These are phyloP conservation scores for Muraenolepis orangiensis DNA, from an alignment of 2,797 vertebrate species.

Conservation along the genomic window DNA sequence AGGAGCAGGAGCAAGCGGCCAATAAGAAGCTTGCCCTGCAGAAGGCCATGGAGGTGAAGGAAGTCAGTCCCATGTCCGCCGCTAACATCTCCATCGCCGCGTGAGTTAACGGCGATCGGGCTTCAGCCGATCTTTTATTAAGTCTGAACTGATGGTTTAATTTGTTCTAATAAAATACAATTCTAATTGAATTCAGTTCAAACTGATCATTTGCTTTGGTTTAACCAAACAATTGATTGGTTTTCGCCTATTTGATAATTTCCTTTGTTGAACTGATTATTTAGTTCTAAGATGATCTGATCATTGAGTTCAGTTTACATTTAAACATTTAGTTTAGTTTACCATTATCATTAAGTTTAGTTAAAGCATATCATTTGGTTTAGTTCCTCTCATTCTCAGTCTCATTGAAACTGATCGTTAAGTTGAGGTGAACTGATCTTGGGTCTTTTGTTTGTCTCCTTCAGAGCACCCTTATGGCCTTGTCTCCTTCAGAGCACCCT, in stretches of 20 bases:
- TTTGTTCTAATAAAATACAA: neutral
- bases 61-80: slow-evolving; percentile 96
- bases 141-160: too few relatives aligned
- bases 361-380: neutral
- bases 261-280: neutral
- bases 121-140: neutral
- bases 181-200: neutral
- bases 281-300: neutral
- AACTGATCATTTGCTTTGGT: neutral
- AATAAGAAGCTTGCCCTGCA: slow-evolving; percentile 96
- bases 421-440: neutral
- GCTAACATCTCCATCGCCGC: slow-evolving; percentile 93
- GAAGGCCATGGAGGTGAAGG: slow-evolving; percentile 96
- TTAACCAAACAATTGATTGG: too few relatives aligned
- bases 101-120: slow-evolving; percentile 77
- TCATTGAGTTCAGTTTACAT: neutral
- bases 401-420: too few relatives aligned
- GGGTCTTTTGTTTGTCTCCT: neutral
- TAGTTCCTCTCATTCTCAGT: too few relatives aligned
- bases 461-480: too few relatives aligned
- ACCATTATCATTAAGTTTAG: neutral
- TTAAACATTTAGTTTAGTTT: neutral
- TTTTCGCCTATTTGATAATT: neutral
- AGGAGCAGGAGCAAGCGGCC: slow-evolving; percentile 95
- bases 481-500: too few relatives aligned